Base-by-base conservation (phyloP, 1,140 invertebrate genomes). In the Drosophila parabipectinata region DNA sequence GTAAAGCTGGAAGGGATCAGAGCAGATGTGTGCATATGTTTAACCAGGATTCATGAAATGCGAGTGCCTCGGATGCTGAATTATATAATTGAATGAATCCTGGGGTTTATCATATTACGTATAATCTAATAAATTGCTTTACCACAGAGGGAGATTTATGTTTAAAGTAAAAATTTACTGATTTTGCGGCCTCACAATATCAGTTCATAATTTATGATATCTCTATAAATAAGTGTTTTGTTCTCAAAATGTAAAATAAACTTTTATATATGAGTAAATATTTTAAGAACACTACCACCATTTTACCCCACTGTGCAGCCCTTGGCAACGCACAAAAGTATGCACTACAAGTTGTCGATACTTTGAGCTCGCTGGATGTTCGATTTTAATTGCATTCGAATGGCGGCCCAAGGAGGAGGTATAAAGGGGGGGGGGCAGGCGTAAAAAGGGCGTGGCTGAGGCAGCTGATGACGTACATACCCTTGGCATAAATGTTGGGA, bases 401-500 rank as follows among this genome's bases (percentile, higher is more conserved):
- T 56, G 50, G 26, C 32, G 39, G 28, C 10, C 47, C 14, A 24
- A 47, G 18, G 44, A 47, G 18, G 44, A 18, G 32, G 8, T n/a
- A 12, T 12, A 30, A 28, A 34, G 45, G 37, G 21, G 21, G 21
- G 21, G 15, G 21, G 1, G 21, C 21, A 41, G 8, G 28, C n/a
- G 41, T 18, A 44, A 18, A 14, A 18, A n/a, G 18, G 44, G 44
- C 15, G 41, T 44, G 44, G 9, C 44, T 21, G 9, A n/a, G 24
- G 39, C 41, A 14, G 26, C 34, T 26, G 26, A 68, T 39, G 57
- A 14, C 24, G 55, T 80, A 77, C 73, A 71, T 91, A 91, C 90
- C 90, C 88, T 91, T 91, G 30, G 90, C 71, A 78, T 91, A 89
- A 34, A 91, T 73, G 50, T 79, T 91, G 26, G 90, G 90, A 83